phyloP scores from a whole-genome alignment of 2,888 invertebrate species.

The Fragum sueziense region DNA sequence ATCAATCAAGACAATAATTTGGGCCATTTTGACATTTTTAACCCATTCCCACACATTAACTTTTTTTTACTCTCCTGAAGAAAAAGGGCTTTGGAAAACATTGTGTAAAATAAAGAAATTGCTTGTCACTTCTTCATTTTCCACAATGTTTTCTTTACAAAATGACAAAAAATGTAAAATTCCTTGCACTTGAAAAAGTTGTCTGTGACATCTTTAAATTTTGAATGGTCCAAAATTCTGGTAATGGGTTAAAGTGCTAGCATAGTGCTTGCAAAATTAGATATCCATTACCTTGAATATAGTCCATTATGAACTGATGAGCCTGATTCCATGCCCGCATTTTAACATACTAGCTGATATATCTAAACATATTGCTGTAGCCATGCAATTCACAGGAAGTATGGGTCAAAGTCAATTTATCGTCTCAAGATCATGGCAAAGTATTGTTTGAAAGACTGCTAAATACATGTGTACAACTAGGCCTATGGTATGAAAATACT shows the following conservation, averaged over 20 bases:
- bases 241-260: background rate
- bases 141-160: background rate
- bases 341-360: slow-evolving; percentile 7
- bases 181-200: background rate
- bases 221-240: background rate
- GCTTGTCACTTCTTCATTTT: no score
- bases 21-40: background rate
- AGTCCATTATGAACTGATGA: background rate
- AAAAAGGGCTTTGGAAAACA: no score
- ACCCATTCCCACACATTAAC: background rate
- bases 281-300: background rate
- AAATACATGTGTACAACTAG: background rate
- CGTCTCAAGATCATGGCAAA: background rate
- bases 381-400: background rate
- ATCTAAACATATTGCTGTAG: slow-evolving; percentile 1
- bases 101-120: no score
- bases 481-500: background rate
- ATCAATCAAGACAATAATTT: no score
- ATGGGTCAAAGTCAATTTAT: background rate
- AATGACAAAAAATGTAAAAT: background rate
- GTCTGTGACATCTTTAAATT: background rate
- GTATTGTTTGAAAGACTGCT: background rate
- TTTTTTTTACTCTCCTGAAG: no score
- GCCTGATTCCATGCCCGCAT: background rate
- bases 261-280: background rate